Conservation (phyloP, 2,113 vertebrate species). For the Sorex araneus region DNA sequence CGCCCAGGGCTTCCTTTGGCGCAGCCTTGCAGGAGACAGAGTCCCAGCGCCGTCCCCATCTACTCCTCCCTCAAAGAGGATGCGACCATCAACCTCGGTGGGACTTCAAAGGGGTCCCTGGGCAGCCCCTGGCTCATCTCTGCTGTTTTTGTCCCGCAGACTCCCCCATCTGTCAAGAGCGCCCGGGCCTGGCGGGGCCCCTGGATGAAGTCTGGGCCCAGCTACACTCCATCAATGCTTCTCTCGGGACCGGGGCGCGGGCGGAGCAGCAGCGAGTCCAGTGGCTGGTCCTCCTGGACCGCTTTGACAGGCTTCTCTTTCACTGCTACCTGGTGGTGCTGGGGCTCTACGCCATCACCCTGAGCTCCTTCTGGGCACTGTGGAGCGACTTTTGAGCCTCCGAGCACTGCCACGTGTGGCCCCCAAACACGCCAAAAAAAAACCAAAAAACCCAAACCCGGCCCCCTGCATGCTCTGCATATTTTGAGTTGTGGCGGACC, state of each 20-base stretch:
- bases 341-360: conserved; percentile 88
- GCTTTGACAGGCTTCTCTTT: conserved; percentile 91
- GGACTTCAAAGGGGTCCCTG: not conserved
- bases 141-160: conserved; percentile 45
- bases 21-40: not conserved
- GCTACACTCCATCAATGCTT: conserved; percentile 87
- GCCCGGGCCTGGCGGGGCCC: conserved; percentile 25
- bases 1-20: not conserved
- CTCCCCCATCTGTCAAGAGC: not conserved
- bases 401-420: too few species aligned
- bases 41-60: not conserved
- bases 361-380: conserved; percentile 91
- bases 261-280: conserved; percentile 83
- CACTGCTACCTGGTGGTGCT: conserved; percentile 90
- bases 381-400: conserved; percentile 88
- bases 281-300: conserved; percentile 91
- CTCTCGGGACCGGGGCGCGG: conserved; percentile 87
- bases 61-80: not conserved
- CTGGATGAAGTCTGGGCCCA: conserved; percentile 90
- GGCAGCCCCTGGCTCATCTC: not conserved
- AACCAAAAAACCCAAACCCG: not conserved
- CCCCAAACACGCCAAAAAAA: not conserved
- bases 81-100: not conserved
- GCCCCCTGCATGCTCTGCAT: not conserved
- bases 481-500: not conserved